Evolutionary conservation across 2,888 invertebrate genomes (phyloP), one percentile per base, ranked within the genome.

Genomic region (Agriotes lineatus): DNA sequence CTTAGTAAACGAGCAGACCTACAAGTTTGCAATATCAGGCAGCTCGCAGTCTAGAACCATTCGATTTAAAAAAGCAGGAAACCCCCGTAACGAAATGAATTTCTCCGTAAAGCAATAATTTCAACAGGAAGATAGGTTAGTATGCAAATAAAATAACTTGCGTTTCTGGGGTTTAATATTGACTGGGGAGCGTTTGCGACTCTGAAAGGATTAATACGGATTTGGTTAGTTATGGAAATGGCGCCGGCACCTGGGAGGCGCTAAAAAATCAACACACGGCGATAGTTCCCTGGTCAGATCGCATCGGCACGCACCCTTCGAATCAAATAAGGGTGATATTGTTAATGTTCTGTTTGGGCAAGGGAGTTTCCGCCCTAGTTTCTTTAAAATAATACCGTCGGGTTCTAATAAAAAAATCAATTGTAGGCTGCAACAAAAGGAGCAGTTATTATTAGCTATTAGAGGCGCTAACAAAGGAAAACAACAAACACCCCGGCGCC

Each of bases 331-430:
- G n/a, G 33, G 33, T 9, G 33, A 52, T 33, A 35, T 19, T 52
- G 33, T n/a, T n/a, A n/a, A n/a, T n/a, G n/a, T 61, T 61, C 45
- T 48, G 20, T 19, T 30, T 19, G 14, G n/a, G 44, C 59, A 33
- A 59, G 44, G 45, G 33, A 59, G 45, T 61, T 61, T 61, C 52
- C 61, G 61, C 14, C 18, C 59, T 6, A 33, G 33, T 60, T 60
- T 60, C 45, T 60, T 48, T 19, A 33, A 45, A 60, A 30, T 60
- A 60, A 60, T 60, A 60, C 25, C 39, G 22, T 16, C 12, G 42
- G 9, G 14, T 20, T 39, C 22, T 42, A 42, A 57, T 57, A 57
- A 60, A 42, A 30, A 45, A 60, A 60, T 60, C 33, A 60, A 59
- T 45, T 59, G 59, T 59, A 42, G 12, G 14, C 30, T 19, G 22